Evolutionary conservation across 2,113 vertebrate species (phyloP).

Genomic region (Neotragus moschatus): DNA sequence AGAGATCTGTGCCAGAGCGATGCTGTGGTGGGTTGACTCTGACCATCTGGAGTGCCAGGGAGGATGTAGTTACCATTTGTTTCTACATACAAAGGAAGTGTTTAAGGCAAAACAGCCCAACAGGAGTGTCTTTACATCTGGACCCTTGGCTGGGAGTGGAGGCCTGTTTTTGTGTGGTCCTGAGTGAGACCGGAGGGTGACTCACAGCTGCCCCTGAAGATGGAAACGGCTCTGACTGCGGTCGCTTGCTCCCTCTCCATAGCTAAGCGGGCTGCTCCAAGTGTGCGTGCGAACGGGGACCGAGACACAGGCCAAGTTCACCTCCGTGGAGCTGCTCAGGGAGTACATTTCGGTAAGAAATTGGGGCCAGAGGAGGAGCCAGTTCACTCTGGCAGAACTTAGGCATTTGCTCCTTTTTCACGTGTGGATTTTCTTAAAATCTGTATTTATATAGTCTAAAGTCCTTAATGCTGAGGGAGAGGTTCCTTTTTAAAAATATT

Average conservation of each 20-base stretch:
- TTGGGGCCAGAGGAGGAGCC: rapidly evolving
- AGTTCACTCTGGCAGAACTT: neutral
- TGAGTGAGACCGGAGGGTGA: neutral
- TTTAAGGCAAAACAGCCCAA: slow-evolving; percentile 14
- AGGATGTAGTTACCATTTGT: slow-evolving; percentile 39
- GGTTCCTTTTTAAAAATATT: neutral
- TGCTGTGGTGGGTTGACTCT: neutral
- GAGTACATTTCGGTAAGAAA: slow-evolving; percentile 82
- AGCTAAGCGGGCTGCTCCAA: slow-evolving; percentile 85
- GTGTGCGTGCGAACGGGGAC: slow-evolving; percentile 77
- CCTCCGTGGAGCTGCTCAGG: slow-evolving; percentile 81
- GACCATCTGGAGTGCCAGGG: slow-evolving; percentile 29
- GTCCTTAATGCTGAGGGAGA: neutral
- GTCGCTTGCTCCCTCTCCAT: neutral
- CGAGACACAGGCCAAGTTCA: slow-evolving; percentile 86
- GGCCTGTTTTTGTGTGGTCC: neutral
- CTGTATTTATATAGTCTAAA: neutral
- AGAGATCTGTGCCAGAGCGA: neutral
- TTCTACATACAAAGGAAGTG: slow-evolving; percentile 54
- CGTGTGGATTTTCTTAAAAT: neutral
- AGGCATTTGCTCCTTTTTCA: neutral
- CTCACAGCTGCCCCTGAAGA: neutral
- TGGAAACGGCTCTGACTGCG: neutral
- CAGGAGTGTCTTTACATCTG: neutral
- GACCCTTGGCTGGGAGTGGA: neutral